Evolutionary conservation across 2,888 invertebrate genomes (phyloP), one percentile per base, ranked within the genome.

Genomic region (Andrena fulva): DNA sequence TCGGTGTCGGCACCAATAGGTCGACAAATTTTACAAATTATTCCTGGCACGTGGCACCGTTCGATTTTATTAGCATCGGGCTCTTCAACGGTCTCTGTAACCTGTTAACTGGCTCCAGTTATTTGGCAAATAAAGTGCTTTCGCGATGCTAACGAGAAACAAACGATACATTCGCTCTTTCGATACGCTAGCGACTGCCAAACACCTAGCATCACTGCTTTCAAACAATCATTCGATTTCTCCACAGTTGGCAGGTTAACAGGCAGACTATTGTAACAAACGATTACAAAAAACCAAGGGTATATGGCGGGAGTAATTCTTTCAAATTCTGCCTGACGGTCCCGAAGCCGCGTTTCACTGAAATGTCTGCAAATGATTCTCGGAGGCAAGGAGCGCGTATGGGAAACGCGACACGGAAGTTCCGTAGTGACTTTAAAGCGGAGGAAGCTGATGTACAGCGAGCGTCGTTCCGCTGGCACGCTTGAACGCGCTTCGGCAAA

Each of bases 21-120:
- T 35, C 24, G n/a, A 24, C 27, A 4, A 72, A 75, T 71, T 72
- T 31, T 10, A 12, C 75, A 8, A 33, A 54, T 50, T 60, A 71
- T 71, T 72, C 50, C 42, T 75, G 27, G 20, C 50, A 27, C 2
- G 4, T 8, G 4, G 16, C 8, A 29, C n/a, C 59, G 16, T n/a
- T 3, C 12, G n/a, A 7, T 12, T 48, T n/a, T 31, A 42, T 42
- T 42, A 42, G 42, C 42, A 42, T 42, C 42, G 5, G 8, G 33
- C 29, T 68, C 33, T 42, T 42, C 16, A 16, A 42, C 42, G 16
- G 42, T 42, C 42, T 42, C 42, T 42, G 42, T 29, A 4, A 66
- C 29, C 20, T 27, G 56, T 56, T 20, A 24, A 56, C 20, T 42
- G 42, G 42, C 42, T 42, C 42, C 42, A 16, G 42, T 42, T 42